These are phyloP conservation scores for Coendou prehensilis DNA, from an alignment of 2,797 vertebrate genomes.

Conservation along the genomic window DNA sequence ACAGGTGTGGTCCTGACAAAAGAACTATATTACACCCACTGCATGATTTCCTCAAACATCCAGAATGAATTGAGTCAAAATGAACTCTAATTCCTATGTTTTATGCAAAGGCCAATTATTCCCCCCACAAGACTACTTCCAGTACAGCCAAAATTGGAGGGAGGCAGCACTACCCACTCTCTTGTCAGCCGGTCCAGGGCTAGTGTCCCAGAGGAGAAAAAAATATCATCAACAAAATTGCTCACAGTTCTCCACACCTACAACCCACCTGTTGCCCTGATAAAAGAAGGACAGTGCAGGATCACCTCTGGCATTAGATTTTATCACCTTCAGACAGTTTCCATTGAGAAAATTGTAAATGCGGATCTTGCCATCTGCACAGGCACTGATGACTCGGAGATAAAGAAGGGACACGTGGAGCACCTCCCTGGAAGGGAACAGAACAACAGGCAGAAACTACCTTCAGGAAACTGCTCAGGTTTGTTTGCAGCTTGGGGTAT, in stretches of 20 bases:
- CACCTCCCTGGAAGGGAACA: slow-evolving; percentile 91
- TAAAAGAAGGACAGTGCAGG: slow-evolving; percentile 90
- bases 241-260: slow-evolving; percentile 14
- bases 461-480: background rate
- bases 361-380: slow-evolving; percentile 94
- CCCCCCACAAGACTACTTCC: background rate
- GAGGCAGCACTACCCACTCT: background rate
- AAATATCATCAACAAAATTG: background rate
- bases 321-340: slow-evolving; percentile 92
- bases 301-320: slow-evolving; percentile 86
- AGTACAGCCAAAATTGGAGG: background rate
- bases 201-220: background rate
- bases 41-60: background rate
- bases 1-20: background rate
- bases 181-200: background rate
- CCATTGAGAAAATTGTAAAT: slow-evolving; percentile 94
- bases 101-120: background rate
- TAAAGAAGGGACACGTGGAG: slow-evolving; percentile 91
- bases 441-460: background rate
- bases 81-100: background rate
- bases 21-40: background rate
- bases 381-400: slow-evolving; percentile 94
- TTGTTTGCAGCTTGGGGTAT: background rate
- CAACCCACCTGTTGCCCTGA: slow-evolving; percentile 90
- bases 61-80: background rate